Conservation (phyloP, 2,113 vertebrate species). For the Protobothrops flavoviridis region DNA sequence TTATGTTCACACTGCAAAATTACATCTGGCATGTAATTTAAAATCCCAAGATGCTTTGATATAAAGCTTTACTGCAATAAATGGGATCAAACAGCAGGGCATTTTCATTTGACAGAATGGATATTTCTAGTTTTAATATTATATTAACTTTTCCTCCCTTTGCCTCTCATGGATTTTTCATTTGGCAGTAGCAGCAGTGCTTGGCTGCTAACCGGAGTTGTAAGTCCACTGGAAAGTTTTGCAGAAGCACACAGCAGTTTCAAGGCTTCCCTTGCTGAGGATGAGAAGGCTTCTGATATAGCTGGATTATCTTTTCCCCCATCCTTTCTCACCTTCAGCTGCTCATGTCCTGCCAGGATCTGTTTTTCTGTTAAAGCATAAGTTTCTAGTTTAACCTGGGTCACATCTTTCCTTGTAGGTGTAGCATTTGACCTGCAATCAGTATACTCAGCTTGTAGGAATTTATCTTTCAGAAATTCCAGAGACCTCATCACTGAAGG, state of each 20-base stretch:
- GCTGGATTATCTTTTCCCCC: neutral
- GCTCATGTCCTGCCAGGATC: neutral
- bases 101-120: conserved; percentile 62
- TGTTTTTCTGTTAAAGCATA: neutral
- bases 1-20: conserved; percentile 60
- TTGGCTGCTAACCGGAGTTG: conserved; percentile 18
- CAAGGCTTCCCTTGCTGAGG: fast-evolving
- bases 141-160: conserved; percentile 52
- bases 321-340: conserved; percentile 9
- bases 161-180: conserved; percentile 56
- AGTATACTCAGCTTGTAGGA: neutral
- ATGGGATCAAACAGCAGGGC: conserved; percentile 68
- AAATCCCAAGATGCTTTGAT: conserved; percentile 59
- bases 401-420: neutral
- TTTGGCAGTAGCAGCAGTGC: conserved; percentile 26
- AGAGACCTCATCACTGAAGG: conserved; percentile 9
- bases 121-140: conserved; percentile 61
- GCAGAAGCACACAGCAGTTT: conserved; percentile 20
- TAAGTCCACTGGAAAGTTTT: conserved; percentile 2
- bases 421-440: neutral
- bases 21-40: conserved; percentile 67
- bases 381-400: neutral
- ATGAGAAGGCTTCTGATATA: conserved; percentile 7
- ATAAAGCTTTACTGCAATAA: conserved; percentile 68
- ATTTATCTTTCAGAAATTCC: conserved; percentile 7